Base-by-base conservation (phyloP, 2,113 vertebrate genomes). In the Anhinga anhinga region DNA sequence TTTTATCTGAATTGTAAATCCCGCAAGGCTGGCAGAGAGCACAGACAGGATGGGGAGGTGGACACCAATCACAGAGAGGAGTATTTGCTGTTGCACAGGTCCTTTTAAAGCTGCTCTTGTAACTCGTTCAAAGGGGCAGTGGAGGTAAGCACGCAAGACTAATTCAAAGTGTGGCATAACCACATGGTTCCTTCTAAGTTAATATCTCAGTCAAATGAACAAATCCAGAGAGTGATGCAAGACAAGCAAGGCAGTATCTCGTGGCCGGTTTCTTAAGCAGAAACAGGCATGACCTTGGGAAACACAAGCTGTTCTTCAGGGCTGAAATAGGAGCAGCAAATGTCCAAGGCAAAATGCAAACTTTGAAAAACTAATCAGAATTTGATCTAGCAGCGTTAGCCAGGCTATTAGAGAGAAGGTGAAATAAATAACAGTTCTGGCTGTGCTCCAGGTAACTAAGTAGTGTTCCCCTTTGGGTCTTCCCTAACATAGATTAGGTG, bases 1-100 rank as follows among this genome's bases (percentile, higher is more conserved):
- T 71, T 96, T 92, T 86, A 93, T 78, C 92, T 78, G 72, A 53
- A 36, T 3, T 71, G 59, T 63, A 81, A 92, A 95, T 83, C 66
- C 83, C 42, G 65, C 0, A 2, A 82, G 63, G 44, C 66, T 11
- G 53, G 70, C 47, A 62, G 40, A 40, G 61, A 15, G 42, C 9
- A 55, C 76, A 69, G 76, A 63, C 34, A 25, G 63, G 49, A 86
- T 19, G 3, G 3, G 55, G 47, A 84, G 69, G 69, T 34, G 45
- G 47, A 67, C 74, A 50, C 59, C 21, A 50, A 25, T 22, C 53
- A 49, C 49, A 44, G 19, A 58, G 22, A n/a, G 27, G 20, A 61
- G 36, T 29, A 10, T 34, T 70, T 53, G 80, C 44, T 81, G 52
- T n/a, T 45, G 29, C 49, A 45, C 50, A 38, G 77, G 21, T 76